Evolutionary conservation across 2,113 vertebrate species (phyloP).

Genomic region (Eretmochelys imbricata): DNA sequence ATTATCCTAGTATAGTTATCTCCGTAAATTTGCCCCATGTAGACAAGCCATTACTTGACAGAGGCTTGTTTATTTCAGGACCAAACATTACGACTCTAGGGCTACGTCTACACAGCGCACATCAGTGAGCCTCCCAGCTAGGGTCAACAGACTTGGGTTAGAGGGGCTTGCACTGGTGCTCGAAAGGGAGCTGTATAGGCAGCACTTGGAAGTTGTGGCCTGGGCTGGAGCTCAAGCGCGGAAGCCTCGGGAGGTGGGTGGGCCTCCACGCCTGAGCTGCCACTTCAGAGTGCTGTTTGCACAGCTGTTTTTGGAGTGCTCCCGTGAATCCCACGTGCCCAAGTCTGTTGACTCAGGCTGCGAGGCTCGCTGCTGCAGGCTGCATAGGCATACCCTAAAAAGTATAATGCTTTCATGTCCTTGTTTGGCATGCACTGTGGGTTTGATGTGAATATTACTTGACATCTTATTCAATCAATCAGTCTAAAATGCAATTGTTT

Average conservation of each 20-base stretch:
- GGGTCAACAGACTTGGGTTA: not conserved
- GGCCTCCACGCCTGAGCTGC: not conserved
- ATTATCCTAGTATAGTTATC: not conserved
- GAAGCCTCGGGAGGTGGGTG: not conserved
- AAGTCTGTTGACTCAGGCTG: not conserved
- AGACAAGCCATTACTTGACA: not conserved
- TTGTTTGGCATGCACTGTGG: conserved; percentile 46
- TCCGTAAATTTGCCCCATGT: not conserved
- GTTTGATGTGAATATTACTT: conserved; percentile 57
- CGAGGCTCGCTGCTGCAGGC: not conserved
- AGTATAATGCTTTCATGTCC: conserved; percentile 49
- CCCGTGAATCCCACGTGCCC: not conserved
- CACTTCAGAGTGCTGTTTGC: not conserved
- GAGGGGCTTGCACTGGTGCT: not conserved
- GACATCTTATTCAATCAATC: conserved; percentile 64
- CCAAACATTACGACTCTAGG: not conserved
- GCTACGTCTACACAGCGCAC: not conserved
- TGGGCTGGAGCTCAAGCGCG: not conserved
- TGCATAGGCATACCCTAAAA: not conserved
- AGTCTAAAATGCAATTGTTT: conserved; percentile 67
- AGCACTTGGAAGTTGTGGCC: not conserved
- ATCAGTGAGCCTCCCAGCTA: not conserved
- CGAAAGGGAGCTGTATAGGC: not conserved
- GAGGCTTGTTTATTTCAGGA: not conserved
- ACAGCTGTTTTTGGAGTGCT: not conserved